Percentiles rank a stretch among this genome's conserved stretches.
Evolutionary conservation across 2,113 vertebrate genomes (phyloP).

Genomic region (Microcebus murinus): DNA sequence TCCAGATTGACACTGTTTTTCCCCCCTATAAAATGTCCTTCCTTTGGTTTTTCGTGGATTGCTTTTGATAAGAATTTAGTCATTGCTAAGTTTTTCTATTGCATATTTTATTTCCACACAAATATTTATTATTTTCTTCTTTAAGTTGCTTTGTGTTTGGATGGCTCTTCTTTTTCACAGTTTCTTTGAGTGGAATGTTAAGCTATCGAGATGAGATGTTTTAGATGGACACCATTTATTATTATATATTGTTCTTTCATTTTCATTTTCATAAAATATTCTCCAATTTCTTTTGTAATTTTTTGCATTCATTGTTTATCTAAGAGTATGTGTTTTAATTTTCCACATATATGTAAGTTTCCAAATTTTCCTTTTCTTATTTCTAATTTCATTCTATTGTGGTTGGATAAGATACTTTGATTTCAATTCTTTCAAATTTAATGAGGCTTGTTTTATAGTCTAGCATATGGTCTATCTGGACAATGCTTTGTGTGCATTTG

Average conservation of each 20-base stretch:
- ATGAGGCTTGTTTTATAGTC: neutral
- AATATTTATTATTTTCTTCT: neutral
- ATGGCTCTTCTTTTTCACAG: neutral
- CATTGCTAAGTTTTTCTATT: neutral
- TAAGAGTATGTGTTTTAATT: neutral
- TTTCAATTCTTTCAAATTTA: neutral
- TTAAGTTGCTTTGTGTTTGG: neutral
- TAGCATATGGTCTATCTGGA: neutral
- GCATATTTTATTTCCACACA: neutral
- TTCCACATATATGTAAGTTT: neutral
- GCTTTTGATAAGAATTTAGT: neutral
- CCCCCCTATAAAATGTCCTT: neutral
- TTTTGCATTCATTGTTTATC: neutral
- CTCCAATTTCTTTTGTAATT: neutral
- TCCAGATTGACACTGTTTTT: neutral
- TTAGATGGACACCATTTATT: neutral
- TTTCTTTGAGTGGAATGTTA: neutral
- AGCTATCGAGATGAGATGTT: neutral
- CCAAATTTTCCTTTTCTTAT: neutral
- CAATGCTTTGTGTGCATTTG: neutral
- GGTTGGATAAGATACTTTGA: neutral
- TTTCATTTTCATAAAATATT: neutral
- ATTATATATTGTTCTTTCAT: neutral
- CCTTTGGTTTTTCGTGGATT: neutral
- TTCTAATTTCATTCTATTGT: neutral